A percentile compares a stretch with the other conserved stretches of the same genome.
Evolutionary conservation across 1,140 invertebrate species (phyloP).

Genomic region (Drosophila erecta): DNA sequence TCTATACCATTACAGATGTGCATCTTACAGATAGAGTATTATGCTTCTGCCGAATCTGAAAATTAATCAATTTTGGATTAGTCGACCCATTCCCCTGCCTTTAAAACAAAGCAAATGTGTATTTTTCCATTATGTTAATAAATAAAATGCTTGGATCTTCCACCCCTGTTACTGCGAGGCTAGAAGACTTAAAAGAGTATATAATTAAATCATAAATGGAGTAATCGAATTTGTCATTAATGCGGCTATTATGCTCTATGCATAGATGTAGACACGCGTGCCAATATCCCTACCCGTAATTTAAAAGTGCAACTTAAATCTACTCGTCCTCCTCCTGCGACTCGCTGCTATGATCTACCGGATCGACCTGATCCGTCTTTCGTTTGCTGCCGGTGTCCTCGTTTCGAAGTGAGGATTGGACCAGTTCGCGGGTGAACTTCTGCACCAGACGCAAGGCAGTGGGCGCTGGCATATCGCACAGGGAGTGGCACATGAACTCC

Average conservation of each 20-base stretch:
- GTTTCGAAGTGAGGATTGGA: conserved; percentile 50
- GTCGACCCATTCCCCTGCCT: conserved; percentile 24
- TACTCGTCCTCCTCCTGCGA: conserved; percentile 38
- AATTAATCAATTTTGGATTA: conserved; percentile 29
- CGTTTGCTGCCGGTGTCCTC: conserved; percentile 10
- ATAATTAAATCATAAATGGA: conserved; percentile 32
- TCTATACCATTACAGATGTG: conserved; percentile 43
- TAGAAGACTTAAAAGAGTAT: conserved; percentile 38
- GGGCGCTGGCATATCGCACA: conserved; percentile 68
- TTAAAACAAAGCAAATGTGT: conserved; percentile 47
- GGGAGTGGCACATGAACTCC: conserved; percentile 73
- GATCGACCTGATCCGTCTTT: conserved; percentile 21
- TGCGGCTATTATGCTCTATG: conserved; percentile 26
- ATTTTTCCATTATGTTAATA: conserved; percentile 47
- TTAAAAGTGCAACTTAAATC: conserved; percentile 43
- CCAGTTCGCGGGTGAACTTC: conserved; percentile 78
- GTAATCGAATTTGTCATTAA: conserved; percentile 41
- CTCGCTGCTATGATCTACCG: conserved; percentile 36
- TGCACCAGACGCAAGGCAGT: conserved; percentile 72
- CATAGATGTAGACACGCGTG: conserved; percentile 32
- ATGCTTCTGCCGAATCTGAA: conserved; percentile 30
- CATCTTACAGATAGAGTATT: conserved; percentile 34
- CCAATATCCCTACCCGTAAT: conserved; percentile 33
- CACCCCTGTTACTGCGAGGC: conserved; percentile 1
- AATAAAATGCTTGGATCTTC: conserved; percentile 36